Base-by-base conservation (phyloP, 2,888 invertebrate genomes). In the Drosophila phalerata region DNA sequence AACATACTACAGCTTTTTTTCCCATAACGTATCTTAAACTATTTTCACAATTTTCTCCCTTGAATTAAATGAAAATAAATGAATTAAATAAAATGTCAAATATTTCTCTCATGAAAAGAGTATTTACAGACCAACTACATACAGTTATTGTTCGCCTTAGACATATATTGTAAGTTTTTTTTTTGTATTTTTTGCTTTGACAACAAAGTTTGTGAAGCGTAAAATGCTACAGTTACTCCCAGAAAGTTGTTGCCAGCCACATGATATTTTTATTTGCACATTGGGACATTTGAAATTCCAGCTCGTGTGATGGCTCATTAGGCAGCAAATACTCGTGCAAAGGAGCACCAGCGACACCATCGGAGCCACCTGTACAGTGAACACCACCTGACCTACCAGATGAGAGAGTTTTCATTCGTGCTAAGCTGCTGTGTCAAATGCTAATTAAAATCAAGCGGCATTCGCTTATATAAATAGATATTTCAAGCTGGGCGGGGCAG, bases 351-450 rank as follows among this genome's bases (percentile, higher is more conserved):
- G 28, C 2, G 28, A 2, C 25, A 3, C 25, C 28, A 28, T 5
- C 28, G 5, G 28, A 28, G 6, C 5, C 28, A n/a, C 5, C 62
- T 28, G 15, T 19, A n/a, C 11, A 56, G 49, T 42, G 45, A 15
- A 45, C 42, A 19, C n/a, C 38, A 65, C 32, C 55, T 19, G 43
- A 25, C 1, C 28, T 30, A 47, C n/a, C 47, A 32, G 56, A 47
- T 17, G 25, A 28, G 45, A 28, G 47, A 47, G 13, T 37, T 57
- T 57, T 45, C 47, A 47, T 67, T 58, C 82, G 82, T 83, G 85
- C 85, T 85, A 89, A 89, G 88, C 85, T 81, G 85, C 83, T 86
- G 89, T 86, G 86, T 86, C 86, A 86, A 86, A 86, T 88, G 90
- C 86, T 89, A 86, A 86, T 86, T 86, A 86, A 86, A 89, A 89